Percentiles rank a stretch among this genome's conserved stretches.
Conservation (phyloP, 2,113 vertebrate species). For the Colinus virginianus region DNA sequence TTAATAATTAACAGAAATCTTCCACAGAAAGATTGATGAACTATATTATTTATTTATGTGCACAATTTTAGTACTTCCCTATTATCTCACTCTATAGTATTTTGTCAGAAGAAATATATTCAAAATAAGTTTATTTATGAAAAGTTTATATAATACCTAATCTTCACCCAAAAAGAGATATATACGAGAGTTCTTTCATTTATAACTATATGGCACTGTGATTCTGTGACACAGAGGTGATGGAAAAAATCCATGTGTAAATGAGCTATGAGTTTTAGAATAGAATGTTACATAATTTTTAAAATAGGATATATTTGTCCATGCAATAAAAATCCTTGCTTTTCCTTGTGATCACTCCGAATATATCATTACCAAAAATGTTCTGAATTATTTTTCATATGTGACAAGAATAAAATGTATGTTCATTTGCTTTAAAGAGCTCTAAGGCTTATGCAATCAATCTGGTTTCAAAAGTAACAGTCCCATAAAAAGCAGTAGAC, state of each 20-base stretch:
- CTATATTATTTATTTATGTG: neutral
- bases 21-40: neutral
- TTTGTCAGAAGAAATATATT: neutral
- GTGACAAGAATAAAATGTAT: neutral
- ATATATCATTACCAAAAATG: neutral
- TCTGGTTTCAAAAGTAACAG: neutral
- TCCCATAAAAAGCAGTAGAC: neutral
- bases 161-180: neutral
- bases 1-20: neutral
- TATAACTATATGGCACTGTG: neutral
- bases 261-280: neutral
- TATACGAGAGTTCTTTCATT: neutral
- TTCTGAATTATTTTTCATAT: neutral
- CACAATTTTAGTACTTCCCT: neutral
- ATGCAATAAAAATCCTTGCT: neutral
- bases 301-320: neutral
- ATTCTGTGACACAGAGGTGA: neutral
- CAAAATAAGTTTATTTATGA: neutral
- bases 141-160: neutral
- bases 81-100: neutral
- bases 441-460: neutral
- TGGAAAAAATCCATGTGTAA: neutral
- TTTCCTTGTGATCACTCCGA: neutral
- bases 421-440: constrained; percentile 13
- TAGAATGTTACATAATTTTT: neutral